Evolutionary conservation across 2,888 invertebrate species (phyloP), one percentile per base, ranked within the genome.

Genomic region (Iselma pallidipennis): DNA sequence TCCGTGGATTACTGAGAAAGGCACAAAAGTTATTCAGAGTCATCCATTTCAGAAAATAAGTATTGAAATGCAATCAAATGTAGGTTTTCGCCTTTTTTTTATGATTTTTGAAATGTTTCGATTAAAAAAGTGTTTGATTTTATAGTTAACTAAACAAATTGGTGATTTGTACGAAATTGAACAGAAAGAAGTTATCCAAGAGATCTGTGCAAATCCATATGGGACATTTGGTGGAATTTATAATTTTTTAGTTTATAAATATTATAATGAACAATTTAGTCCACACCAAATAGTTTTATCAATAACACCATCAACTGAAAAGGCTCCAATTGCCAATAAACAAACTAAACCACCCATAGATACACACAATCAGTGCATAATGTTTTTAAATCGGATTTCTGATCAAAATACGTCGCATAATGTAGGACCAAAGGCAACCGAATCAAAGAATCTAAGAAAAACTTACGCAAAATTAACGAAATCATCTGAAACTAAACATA

Each of bases 151-250:
- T 29, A 80, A 85, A 80, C 83, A 87, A 74, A 84, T 89, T 69
- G 81, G 85, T 0, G 83, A 83, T 56, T 70, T 86, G 2, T 77
- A 83, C 63, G 78, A 83, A 7, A 78, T 83, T 45, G 76, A 82
- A 1, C 69, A 82, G 0, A 76, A 80, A 28, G 83, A 83, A 49
- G 81, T 88, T 6, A 81, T 83, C 23, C 79, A 83, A 2, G 82
- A 84, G 63, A 80, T 88, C 31, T 82, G 82, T 55, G 81, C 82
- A 0, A 85, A 87, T 59, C 86, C 86, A 0, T 86, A 84, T 70
- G 87, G 88, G 1, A 78, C 84, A 21, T 71, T 85, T 16, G 88
- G 85, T 2, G 89, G 88, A 55, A 86, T 89, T 73, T 88, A 84
- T 78, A 88, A 88, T 77, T 87, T 89, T 59, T 81, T 86, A 10